A percentile compares a stretch with the other conserved stretches of the same genome.
These are phyloP conservation scores for Cherax quadricarinatus DNA, from an alignment of 1,140 invertebrate genomes.

Conservation along the genomic window DNA sequence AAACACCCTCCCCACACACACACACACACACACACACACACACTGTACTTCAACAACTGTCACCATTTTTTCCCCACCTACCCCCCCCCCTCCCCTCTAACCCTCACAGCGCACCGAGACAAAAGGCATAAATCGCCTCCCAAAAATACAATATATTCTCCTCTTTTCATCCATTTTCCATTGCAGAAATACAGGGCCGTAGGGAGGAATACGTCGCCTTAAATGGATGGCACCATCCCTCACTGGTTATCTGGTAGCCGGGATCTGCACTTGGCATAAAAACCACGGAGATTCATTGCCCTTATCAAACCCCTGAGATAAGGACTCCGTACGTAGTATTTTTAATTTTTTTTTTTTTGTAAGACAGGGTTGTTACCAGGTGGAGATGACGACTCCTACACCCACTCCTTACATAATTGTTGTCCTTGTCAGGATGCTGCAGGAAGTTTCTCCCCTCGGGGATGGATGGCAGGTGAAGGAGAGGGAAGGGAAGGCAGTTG, in stretches of 20 bases:
- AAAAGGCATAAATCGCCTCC: conserved; percentile 25
- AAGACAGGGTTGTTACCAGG: conserved; percentile 18
- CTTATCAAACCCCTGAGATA: conserved; percentile 59
- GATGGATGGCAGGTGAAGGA: too few species aligned
- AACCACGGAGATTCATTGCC: conserved; percentile 52
- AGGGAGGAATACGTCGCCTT: conserved; percentile 61
- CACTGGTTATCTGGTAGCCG: conserved; percentile 53
- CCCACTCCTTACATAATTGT: not conserved
- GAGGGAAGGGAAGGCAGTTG: too few species aligned
- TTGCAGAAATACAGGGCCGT: conserved; percentile 62
- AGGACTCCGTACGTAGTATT: conserved; percentile 4
- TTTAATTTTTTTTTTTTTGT: not conserved
- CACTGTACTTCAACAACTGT: conserved; percentile 14
- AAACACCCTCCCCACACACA: not conserved
- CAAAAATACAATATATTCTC: conserved; percentile 61
- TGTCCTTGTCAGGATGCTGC: not conserved
- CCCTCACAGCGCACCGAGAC: conserved; percentile 20
- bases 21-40: conserved; percentile 40
- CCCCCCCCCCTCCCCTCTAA: not conserved
- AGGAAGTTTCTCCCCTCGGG: too few species aligned
- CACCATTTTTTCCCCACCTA: not conserved
- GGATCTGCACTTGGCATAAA: conserved; percentile 58
- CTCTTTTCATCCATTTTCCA: conserved; percentile 65
- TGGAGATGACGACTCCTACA: not conserved
- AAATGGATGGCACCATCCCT: conserved; percentile 61